phyloP scores from a whole-genome alignment of 2,888 invertebrate genomes.

The Xylota segnis region DNA sequence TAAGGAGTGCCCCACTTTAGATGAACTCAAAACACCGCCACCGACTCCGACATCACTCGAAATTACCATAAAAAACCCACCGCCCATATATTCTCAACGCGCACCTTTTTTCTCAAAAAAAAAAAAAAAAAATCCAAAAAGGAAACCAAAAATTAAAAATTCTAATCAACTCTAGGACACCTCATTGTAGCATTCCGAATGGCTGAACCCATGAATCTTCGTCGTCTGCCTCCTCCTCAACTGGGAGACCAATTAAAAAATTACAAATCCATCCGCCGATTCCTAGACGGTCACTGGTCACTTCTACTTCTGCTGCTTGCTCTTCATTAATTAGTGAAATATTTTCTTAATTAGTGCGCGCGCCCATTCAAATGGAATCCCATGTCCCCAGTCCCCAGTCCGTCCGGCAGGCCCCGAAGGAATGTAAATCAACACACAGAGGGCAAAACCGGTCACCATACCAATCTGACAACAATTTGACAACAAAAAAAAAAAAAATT shows the following conservation, averaged over 20 bases:
- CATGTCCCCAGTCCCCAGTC: conserved; percentile 7
- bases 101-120: conserved; percentile 29
- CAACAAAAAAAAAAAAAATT: conserved; percentile 23
- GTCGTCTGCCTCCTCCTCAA: not conserved
- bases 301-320: conserved; percentile 11
- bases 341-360: conserved; percentile 69
- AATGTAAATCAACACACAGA: conserved; percentile 37
- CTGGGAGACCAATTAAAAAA: conserved; percentile 64
- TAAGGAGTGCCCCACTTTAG: conserved; percentile 50
- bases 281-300: conserved; percentile 13
- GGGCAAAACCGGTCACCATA: conserved; percentile 20
- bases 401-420: not conserved
- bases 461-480: conserved; percentile 38
- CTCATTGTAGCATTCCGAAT: conserved; percentile 40
- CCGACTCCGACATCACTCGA: conserved; percentile 19
- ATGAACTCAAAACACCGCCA: conserved; percentile 34
- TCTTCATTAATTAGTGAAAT: conserved; percentile 71
- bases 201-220: conserved; percentile 50
- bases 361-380: conserved; percentile 58
- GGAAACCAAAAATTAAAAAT: conserved; percentile 39
- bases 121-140: no score
- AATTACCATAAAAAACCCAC: conserved; percentile 52
- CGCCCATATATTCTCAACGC: conserved; percentile 14
- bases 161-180: conserved; percentile 51
- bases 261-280: conserved; percentile 60